Base-by-base conservation (phyloP, 2,797 vertebrate species). In the Enoplosus armatus region DNA sequence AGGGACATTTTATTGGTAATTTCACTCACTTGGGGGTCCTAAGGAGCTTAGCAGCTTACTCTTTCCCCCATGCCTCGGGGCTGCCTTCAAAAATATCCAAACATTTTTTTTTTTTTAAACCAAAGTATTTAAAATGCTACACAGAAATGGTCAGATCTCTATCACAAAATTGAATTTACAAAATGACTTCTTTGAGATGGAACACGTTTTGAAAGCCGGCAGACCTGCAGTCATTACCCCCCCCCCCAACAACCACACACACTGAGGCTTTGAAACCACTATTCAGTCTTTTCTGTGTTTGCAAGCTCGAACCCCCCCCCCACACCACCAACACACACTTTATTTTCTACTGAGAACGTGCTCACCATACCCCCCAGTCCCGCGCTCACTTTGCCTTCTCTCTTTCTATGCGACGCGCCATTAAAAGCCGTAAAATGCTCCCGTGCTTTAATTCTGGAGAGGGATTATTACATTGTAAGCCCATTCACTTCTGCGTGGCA, bases 371-470 rank as follows among this genome's bases (percentile, higher is more conserved):
- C 73, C 12, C 69, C 82, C 76, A 68, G 65, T 31, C 54, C 60
- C 79, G 69, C 79, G 85, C 85, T 74, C 77, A 77, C 86, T 80
- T 77, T 75, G 76, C 75, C 61, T 87, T 90, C 81, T 68, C 71
- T 61, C n/a, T 60, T 72, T 66, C 71, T 67, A 70, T 76, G 48
- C 4, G 27, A 70, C 73, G 12, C 76, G 53, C 72, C 77, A 91
- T 87, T 83, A 85, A 82, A 74, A 20, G 78, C 72, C 0, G 59
- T 88, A 78, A 85, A 88, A 88, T 60, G 77, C 74, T 69, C 16
- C 64, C 14, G 0, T 70, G 72, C 85, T 84, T 80, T 84, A 77
- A 85, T 87, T 75, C 43, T 14, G 12, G 37, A 47, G 62, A 27
- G 80, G 81, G 60, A 47, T 84, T 86, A 88, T 79, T 65, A 62